phyloP scores from a whole-genome alignment of 2,797 vertebrate genomes.

The Silurus lanzhouensis region DNA sequence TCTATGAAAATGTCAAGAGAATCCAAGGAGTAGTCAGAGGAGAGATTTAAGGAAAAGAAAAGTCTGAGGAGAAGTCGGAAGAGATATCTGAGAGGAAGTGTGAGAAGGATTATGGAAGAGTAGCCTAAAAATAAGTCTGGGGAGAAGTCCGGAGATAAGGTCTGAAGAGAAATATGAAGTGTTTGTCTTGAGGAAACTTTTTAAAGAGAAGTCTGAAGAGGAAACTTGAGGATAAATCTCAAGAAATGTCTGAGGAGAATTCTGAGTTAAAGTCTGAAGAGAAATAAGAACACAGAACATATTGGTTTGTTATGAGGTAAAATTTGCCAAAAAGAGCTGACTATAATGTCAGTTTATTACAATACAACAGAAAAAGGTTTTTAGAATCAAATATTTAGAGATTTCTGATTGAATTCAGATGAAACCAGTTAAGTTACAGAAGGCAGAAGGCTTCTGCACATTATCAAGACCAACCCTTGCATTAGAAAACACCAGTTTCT shows the following conservation, averaged over 20 bases:
- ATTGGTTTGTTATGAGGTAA: background rate
- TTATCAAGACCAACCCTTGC: background rate
- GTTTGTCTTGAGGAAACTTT: no score
- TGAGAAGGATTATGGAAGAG: background rate
- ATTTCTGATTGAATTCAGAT: background rate
- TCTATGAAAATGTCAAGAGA: background rate
- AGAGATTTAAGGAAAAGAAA: background rate
- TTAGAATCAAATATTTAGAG: background rate
- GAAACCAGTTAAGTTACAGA: background rate
- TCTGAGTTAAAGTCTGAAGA: background rate
- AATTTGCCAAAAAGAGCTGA: background rate
- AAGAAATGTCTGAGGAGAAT: background rate
- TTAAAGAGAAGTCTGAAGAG: background rate
- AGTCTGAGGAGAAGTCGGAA: background rate
- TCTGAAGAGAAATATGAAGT: background rate
- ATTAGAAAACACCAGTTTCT: slow-evolving; percentile 45
- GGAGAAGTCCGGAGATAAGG: no score
- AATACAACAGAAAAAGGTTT: background rate
- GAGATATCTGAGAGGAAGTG: background rate
- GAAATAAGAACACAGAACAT: background rate
- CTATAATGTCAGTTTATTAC: background rate
- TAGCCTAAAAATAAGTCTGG: background rate
- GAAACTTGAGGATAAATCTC: no score
- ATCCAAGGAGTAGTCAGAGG: background rate
- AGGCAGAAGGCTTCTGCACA: background rate